phyloP scores from a whole-genome alignment of 1,140 invertebrate genomes.

The Monochamus saltuarius region DNA sequence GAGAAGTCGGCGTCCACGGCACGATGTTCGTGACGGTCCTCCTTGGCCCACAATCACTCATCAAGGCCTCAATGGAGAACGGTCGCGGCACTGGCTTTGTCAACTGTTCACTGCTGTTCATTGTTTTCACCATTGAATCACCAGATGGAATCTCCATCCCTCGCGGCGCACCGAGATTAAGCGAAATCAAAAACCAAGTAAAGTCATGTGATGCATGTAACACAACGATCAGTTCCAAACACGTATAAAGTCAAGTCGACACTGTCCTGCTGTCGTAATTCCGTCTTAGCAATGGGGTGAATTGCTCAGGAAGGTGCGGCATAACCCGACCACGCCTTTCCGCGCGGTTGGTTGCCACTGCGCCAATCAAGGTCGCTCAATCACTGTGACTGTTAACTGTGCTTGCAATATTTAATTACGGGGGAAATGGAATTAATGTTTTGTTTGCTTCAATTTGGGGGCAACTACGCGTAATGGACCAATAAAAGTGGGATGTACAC shows the following conservation, averaged over 20 bases:
- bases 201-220: background rate
- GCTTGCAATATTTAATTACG: conserved; percentile 43
- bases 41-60: conserved; percentile 47
- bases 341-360: conserved; percentile 25
- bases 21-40: conserved; percentile 22
- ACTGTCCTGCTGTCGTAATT: conserved; percentile 18
- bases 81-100: conserved; percentile 49
- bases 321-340: conserved; percentile 20
- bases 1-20: conserved; percentile 29
- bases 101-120: conserved; percentile 11
- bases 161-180: background rate
- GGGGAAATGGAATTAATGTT: conserved; percentile 20
- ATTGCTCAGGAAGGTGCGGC: conserved; percentile 19
- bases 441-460: conserved; percentile 16
- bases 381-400: conserved; percentile 31
- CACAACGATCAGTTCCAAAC: conserved; percentile 1
- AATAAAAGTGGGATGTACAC: conserved; percentile 7
- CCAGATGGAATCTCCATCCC: conserved; percentile 34
- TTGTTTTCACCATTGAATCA: conserved; percentile 17
- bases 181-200: background rate
- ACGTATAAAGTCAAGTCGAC: conserved; percentile 5
- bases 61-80: conserved; percentile 50
- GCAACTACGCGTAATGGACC: conserved; percentile 6
- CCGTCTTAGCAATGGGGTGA: conserved; percentile 19
- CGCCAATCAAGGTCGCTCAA: conserved; percentile 35